A percentile compares a stretch with the other conserved stretches of the same genome.
phyloP scores from a whole-genome alignment of 1,140 invertebrate species.

The Zaprionus lachaisei region DNA sequence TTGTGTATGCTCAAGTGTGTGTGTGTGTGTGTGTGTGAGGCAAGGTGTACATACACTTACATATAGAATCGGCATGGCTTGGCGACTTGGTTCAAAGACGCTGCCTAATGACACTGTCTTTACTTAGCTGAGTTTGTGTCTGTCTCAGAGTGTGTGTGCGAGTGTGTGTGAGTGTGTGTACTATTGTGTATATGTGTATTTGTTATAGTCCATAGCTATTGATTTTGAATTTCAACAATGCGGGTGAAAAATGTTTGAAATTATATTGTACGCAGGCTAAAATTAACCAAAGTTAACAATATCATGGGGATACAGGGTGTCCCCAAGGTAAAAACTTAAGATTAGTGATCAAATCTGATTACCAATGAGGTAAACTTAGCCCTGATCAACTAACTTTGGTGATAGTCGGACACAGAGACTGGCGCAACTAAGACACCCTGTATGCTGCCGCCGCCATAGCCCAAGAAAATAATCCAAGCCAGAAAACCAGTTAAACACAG shows the following conservation, averaged over 20 bases:
- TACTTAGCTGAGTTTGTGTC: conserved; percentile 36
- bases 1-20: conserved; percentile 26
- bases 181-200: conserved; percentile 11
- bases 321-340: background rate
- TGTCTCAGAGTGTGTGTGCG: conserved; percentile 28
- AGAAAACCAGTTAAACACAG: conserved; percentile 68
- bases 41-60: conserved; percentile 58
- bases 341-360: background rate
- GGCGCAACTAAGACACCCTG: conserved; percentile 28
- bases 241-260: conserved; percentile 80
- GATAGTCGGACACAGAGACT: background rate
- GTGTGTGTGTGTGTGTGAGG: conserved; percentile 33
- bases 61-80: conserved; percentile 26
- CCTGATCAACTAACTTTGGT: background rate
- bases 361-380: background rate
- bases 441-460: conserved; percentile 20
- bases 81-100: conserved; percentile 57
- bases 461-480: conserved; percentile 45
- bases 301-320: conserved; percentile 55
- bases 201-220: conserved; percentile 53
- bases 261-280: conserved; percentile 72
- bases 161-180: background rate
- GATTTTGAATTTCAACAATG: conserved; percentile 80
- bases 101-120: conserved; percentile 67
- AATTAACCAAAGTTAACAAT: conserved; percentile 65